A percentile compares a stretch with the other conserved stretches of the same genome.
Evolutionary conservation across 2,797 vertebrate species (phyloP).

Genomic region (Acestrorhynchus altus): DNA sequence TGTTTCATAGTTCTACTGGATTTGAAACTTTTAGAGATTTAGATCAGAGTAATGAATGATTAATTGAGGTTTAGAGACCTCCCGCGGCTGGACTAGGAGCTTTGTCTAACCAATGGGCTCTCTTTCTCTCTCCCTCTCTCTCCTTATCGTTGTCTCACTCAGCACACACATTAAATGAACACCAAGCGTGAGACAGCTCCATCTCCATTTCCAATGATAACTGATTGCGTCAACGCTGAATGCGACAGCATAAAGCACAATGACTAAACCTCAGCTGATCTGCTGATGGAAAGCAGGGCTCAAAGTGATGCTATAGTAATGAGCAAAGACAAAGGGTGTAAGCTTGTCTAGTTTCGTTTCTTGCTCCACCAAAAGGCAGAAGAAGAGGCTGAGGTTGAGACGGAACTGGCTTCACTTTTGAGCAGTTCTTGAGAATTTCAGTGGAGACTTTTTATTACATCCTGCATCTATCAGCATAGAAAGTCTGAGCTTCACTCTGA

Average conservation of each 20-base stretch:
- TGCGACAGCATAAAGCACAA: constrained; percentile 32
- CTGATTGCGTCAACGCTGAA: constrained; percentile 12
- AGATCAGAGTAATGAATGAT: constrained; percentile 33
- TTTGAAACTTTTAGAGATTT: constrained; percentile 60
- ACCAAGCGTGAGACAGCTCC: constrained; percentile 10
- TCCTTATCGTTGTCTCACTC: constrained; percentile 11
- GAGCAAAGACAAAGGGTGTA: background rate
- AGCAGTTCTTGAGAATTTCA: too few species aligned
- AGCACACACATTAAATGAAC: constrained; percentile 24
- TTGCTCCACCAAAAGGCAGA: background rate
- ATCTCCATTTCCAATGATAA: constrained; percentile 38
- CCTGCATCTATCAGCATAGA: too few species aligned
- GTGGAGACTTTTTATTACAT: too few species aligned
- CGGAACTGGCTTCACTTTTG: background rate
- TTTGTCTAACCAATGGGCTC: constrained; percentile 19
- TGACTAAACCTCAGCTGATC: constrained; percentile 51
- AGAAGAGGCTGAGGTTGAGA: background rate
- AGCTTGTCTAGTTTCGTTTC: too few species aligned
- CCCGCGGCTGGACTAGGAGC: constrained; percentile 65
- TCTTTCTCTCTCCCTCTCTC: background rate
- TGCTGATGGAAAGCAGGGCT: constrained; percentile 34
- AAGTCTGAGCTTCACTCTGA: too few species aligned
- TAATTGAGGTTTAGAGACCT: constrained; percentile 57
- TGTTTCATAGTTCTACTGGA: constrained; percentile 38
- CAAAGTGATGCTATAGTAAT: background rate